phyloP scores from a whole-genome alignment of 2,888 invertebrate genomes.

The Scaeva pyrastri region DNA sequence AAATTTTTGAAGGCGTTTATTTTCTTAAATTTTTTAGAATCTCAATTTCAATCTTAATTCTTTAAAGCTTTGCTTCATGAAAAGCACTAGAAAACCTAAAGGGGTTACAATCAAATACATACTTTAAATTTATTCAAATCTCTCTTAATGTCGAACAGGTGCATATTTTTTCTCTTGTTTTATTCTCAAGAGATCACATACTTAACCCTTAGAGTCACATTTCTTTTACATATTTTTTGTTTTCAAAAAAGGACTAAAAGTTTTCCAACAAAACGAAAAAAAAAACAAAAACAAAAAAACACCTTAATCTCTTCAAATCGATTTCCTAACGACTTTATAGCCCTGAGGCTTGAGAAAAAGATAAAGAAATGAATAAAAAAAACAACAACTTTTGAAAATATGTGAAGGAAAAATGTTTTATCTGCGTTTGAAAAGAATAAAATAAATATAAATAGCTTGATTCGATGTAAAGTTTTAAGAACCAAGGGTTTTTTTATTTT shows the following conservation, averaged over 20 bases:
- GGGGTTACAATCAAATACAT: constrained; percentile 21
- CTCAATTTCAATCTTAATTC: too few relatives aligned
- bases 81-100: too few relatives aligned
- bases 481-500: not conserved
- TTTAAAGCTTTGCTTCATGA: too few relatives aligned
- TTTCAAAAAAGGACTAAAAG: not conserved
- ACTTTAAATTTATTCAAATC: constrained; percentile 43
- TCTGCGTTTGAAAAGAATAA: constrained; percentile 5
- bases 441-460: constrained; percentile 2
- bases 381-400: not conserved
- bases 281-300: not conserved
- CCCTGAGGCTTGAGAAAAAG: not conserved
- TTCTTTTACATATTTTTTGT: not conserved
- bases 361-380: not conserved
- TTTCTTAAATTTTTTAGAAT: too few relatives aligned
- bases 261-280: not conserved
- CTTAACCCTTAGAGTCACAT: not conserved
- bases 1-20: too few relatives aligned
- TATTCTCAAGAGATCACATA: not conserved
- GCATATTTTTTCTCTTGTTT: not conserved
- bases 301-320: not conserved
- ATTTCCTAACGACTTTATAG: constrained; percentile 20
- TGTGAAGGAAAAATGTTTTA: not conserved
- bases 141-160: constrained; percentile 11
- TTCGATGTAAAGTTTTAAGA: not conserved